These are phyloP conservation scores for Moxostoma hubbsi DNA, from an alignment of 2,797 vertebrate genomes.

Conservation along the genomic window DNA sequence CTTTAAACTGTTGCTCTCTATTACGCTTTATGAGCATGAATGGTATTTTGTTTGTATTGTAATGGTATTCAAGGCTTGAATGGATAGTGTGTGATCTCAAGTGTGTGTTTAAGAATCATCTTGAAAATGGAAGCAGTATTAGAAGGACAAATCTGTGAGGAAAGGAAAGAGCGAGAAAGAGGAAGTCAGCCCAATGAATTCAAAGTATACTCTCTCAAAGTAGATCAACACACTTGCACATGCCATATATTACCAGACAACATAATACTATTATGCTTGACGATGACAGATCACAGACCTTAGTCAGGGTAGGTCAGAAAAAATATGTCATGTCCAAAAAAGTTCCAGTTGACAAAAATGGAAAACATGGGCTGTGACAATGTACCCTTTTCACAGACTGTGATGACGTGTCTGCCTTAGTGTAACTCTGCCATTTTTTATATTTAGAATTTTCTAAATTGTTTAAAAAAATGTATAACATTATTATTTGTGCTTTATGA, in stretches of 20 bases:
- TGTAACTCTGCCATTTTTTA: too few relatives aligned
- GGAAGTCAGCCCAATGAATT: slow-evolving; percentile 17
- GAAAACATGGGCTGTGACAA: too few relatives aligned
- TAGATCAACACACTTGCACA: neutral
- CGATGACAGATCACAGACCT: too few relatives aligned
- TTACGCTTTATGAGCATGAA: neutral
- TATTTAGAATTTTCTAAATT: too few relatives aligned
- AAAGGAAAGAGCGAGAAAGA: slow-evolving; percentile 49
- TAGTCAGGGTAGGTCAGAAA: too few relatives aligned
- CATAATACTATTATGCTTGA: neutral
- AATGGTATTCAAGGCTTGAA: neutral
- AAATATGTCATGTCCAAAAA: too few relatives aligned
- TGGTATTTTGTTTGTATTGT: neutral
- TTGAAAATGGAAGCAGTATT: slow-evolving; percentile 47
- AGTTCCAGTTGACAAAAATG: too few relatives aligned
- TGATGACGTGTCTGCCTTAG: too few relatives aligned
- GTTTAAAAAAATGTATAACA: too few relatives aligned
- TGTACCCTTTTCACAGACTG: too few relatives aligned
- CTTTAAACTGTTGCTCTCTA: neutral
- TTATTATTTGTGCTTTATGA: too few relatives aligned
- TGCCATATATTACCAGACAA: neutral
- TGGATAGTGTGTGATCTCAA: neutral
- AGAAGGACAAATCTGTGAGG: slow-evolving; percentile 54
- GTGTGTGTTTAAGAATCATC: slow-evolving; percentile 31
- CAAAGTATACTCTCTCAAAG: neutral